Evolutionary conservation across 1,140 invertebrate genomes (phyloP).

Genomic region (Platyura marginata): DNA sequence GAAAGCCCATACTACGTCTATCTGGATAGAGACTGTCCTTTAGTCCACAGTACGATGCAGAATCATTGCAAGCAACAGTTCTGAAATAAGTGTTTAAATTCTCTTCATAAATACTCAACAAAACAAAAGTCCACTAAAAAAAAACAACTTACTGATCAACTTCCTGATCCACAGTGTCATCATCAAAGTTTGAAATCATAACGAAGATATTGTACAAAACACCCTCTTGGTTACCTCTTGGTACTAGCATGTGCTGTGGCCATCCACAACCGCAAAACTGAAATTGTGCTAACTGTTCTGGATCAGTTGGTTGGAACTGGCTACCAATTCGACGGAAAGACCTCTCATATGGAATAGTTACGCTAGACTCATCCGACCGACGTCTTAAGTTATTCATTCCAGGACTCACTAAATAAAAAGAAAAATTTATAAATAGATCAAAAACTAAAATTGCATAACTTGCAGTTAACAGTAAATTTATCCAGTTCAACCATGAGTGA

Average conservation of each 20-base stretch:
- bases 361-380: constrained; percentile 33
- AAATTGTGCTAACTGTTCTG: constrained; percentile 20
- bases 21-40: constrained; percentile 46
- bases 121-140: background rate
- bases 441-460: constrained; percentile 11
- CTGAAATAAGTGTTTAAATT: background rate
- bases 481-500: constrained; percentile 36
- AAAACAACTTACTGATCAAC: constrained; percentile 10
- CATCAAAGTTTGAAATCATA: constrained; percentile 27
- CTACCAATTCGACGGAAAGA: constrained; percentile 37
- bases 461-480: constrained; percentile 30
- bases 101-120: constrained; percentile 3
- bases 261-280: constrained; percentile 35
- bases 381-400: constrained; percentile 34
- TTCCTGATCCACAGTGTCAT: constrained; percentile 35
- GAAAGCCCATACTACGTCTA: constrained; percentile 46
- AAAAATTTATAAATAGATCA: constrained; percentile 1
- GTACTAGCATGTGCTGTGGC: constrained; percentile 31
- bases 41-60: constrained; percentile 47
- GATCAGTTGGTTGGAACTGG: constrained; percentile 12
- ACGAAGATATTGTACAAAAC: constrained; percentile 26
- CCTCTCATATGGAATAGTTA: constrained; percentile 43
- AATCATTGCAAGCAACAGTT: constrained; percentile 32
- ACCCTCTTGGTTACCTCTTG: constrained; percentile 25
- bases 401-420: constrained; percentile 26